Conservation (phyloP, 2,888 invertebrate genomes). For the Amblyteles armatorius region DNA sequence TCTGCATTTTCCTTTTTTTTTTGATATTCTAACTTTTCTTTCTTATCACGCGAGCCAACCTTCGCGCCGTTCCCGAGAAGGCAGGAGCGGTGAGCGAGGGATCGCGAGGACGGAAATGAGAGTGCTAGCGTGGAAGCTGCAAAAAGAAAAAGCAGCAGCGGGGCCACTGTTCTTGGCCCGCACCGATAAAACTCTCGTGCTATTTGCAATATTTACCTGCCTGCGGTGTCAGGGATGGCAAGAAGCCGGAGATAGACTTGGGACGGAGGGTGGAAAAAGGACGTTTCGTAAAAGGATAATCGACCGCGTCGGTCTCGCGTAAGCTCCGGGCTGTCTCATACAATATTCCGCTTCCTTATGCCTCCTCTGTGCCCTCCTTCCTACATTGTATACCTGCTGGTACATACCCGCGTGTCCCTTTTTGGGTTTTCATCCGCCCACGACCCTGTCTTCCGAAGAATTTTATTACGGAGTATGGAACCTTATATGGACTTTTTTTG, state of each 20-base stretch:
- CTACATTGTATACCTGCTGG: not conserved
- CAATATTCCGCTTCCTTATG: constrained; percentile 21
- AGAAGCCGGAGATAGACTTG: constrained; percentile 27
- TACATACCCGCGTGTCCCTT: not conserved
- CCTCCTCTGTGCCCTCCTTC: not conserved
- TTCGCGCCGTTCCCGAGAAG: not conserved
- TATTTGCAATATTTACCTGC: constrained; percentile 65
- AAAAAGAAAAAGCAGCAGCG: not conserved
- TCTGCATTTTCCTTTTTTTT: constrained; percentile 23
- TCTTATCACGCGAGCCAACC: not conserved
- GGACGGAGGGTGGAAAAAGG: constrained; percentile 42
- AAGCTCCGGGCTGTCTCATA: constrained; percentile 36
- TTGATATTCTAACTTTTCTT: not conserved
- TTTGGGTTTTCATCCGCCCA: not conserved
- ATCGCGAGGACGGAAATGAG: not conserved
- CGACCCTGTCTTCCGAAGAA: not conserved
- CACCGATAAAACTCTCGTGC: constrained; percentile 56
- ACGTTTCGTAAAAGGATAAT: constrained; percentile 62
- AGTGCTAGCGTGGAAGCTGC: not conserved
- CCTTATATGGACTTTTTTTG: too few species aligned
- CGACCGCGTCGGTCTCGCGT: constrained; percentile 26
- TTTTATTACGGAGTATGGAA: not conserved
- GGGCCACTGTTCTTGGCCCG: constrained; percentile 5
- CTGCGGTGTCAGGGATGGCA: constrained; percentile 31
- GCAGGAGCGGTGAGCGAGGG: not conserved